Conservation (phyloP, 2,888 invertebrate genomes). For the Zhengitettix transpicula region DNA sequence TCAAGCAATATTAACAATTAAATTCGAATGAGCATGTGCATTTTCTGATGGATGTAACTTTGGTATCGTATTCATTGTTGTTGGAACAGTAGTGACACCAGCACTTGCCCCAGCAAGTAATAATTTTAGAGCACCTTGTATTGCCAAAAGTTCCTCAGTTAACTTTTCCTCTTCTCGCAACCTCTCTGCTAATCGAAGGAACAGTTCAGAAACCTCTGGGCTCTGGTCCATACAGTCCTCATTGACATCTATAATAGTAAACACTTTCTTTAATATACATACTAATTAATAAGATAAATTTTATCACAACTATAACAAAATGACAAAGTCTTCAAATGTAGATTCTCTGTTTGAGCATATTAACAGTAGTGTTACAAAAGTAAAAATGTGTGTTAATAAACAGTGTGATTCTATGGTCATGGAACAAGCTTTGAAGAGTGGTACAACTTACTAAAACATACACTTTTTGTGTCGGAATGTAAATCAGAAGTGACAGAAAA, state of each 20-base stretch:
- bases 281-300: slow-evolving; percentile 4
- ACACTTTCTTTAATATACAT: neutral
- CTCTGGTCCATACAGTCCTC: slow-evolving; percentile 44
- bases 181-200: slow-evolving; percentile 40
- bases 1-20: neutral
- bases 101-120: slow-evolving; percentile 36
- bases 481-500: no score
- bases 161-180: slow-evolving; percentile 51
- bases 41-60: slow-evolving; percentile 16
- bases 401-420: no score
- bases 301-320: neutral
- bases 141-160: slow-evolving; percentile 40
- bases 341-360: no score
- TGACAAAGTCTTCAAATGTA: no score
- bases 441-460: no score
- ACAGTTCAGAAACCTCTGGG: slow-evolving; percentile 40
- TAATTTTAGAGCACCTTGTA: slow-evolving; percentile 54
- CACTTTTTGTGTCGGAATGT: no score
- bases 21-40: slow-evolving; percentile 23
- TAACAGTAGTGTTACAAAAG: no score
- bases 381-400: no score
- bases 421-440: no score
- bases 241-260: slow-evolving; percentile 37
- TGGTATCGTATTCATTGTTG: slow-evolving; percentile 27
- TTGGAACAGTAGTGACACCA: slow-evolving; percentile 18